Base-by-base conservation (phyloP, 2,113 vertebrate genomes). In the Nycticorax nycticorax region DNA sequence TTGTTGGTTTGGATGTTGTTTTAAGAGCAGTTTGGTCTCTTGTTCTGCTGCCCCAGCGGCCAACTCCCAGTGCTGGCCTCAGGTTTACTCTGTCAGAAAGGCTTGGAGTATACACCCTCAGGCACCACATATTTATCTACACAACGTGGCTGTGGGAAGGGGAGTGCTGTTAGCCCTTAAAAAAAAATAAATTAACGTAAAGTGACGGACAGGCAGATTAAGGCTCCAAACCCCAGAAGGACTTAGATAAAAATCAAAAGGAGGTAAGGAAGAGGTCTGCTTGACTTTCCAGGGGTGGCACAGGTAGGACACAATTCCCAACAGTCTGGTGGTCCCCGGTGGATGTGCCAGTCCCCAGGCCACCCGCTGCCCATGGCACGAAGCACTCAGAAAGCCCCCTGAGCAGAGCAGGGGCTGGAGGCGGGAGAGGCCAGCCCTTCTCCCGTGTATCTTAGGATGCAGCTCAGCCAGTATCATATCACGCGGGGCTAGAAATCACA, bases 391-490 rank as follows among this genome's bases (percentile, higher is more conserved):
- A 59, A 64, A 85, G 74, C 78, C 2, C 16, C 16, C 32, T 41
- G 43, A 82, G 82, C 69, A 67, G 66, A 89, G 33, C 47, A 86
- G 64, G 13, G 33, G 23, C 39, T 92, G 86, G 45, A 69, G 2
- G 9, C 12, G 5, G 53, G 76, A 67, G 89, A 69, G n/a, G 66
- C 48, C 71, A 85, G 71, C 20, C 12, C 0, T 64, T 37, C 92
- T 75, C 77, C 39, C 13, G 1, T 85, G 72, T 88, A 94, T 96
- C 93, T 92, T 81, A 85, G 89, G 91, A 82, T 95, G 94, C 96
- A 97, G 92, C 95, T 96, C 95, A 85, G 84, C 84, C 68, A 55
- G 37, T 91, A 93, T 97, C 89, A 55, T 85, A 95, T 76, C 94
- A 62, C 0, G 0, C 89, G 32, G 47, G n/a, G 45, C 77, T 97